Percentiles rank a stretch among this genome's conserved stretches.
phyloP scores from a whole-genome alignment of 2,888 invertebrate genomes.

The Eupithecia exiguata region DNA sequence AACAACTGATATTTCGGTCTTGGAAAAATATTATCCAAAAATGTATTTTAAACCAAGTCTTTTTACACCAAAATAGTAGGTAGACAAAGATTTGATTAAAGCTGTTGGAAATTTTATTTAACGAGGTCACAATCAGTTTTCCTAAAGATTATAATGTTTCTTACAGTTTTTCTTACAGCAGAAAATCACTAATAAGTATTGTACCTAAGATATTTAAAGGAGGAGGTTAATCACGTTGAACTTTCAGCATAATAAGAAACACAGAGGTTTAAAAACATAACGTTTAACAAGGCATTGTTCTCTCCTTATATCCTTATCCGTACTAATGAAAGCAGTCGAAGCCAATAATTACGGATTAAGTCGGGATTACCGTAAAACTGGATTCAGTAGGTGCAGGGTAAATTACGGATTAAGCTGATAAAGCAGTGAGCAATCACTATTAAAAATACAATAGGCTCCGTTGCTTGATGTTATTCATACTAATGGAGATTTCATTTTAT shows the following conservation, averaged over 20 bases:
- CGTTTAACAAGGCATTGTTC: conserved; percentile 7
- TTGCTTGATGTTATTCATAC: no score
- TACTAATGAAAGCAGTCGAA: conserved; percentile 23
- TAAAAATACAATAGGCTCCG: conserved; percentile 14
- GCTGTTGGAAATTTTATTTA: no score
- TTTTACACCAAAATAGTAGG: no score
- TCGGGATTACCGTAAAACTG: conserved; percentile 30
- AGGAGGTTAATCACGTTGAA: background rate
- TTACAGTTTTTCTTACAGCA: background rate
- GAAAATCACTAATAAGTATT: no score
- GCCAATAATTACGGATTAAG: conserved; percentile 35
- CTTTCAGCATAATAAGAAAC: background rate
- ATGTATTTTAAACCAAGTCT: no score
- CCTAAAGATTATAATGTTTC: background rate
- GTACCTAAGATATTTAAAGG: no score
- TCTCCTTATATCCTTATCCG: conserved; percentile 23
- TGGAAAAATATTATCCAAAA: background rate
- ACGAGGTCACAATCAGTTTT: no score
- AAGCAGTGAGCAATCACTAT: conserved; percentile 5
- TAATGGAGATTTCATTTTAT: no score
- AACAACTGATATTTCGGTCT: background rate
- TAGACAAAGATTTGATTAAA: no score
- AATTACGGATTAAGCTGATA: conserved; percentile 19
- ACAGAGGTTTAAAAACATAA: background rate
- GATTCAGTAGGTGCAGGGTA: conserved; percentile 18